Percentiles rank a stretch among this genome's conserved stretches.
These are phyloP conservation scores for Gymnobelideus leadbeateri DNA, from an alignment of 2,113 vertebrate genomes.

Conservation along the genomic window DNA sequence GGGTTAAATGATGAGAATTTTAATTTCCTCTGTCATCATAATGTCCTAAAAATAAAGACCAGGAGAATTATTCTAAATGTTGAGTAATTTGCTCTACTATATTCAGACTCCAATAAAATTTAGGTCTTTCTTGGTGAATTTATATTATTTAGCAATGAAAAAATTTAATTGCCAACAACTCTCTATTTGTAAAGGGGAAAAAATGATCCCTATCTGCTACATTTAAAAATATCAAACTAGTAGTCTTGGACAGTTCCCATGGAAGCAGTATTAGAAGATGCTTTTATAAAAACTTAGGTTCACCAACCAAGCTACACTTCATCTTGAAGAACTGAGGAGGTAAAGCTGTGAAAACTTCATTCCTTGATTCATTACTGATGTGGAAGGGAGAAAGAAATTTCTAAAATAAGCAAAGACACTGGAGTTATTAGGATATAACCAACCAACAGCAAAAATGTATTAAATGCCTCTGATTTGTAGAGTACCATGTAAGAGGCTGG, in stretches of 20 bases:
- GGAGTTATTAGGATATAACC: background rate
- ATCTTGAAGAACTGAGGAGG: background rate
- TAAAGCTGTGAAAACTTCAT: background rate
- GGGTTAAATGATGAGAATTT: constrained; percentile 48
- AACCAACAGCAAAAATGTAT: background rate
- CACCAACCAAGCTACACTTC: constrained; percentile 41
- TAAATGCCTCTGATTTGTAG: background rate
- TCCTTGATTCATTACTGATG: background rate
- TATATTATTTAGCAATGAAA: constrained; percentile 16
- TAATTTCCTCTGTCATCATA: constrained; percentile 67
- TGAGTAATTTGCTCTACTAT: background rate
- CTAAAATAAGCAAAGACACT: background rate
- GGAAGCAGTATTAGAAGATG: constrained; percentile 13
- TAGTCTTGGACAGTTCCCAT: constrained; percentile 38
- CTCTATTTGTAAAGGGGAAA: background rate
- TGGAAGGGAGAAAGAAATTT: background rate
- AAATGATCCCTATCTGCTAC: background rate
- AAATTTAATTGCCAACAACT: constrained; percentile 7
- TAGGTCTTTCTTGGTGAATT: constrained; percentile 4
- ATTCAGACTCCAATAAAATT: background rate
- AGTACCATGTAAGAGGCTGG: background rate
- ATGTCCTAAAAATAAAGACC: constrained; percentile 41
- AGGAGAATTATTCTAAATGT: constrained; percentile 24
- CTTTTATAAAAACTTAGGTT: background rate
- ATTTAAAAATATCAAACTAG: background rate